Evolutionary conservation across 2,888 invertebrate genomes (phyloP).

Genomic region (Hypolimnas misippus): DNA sequence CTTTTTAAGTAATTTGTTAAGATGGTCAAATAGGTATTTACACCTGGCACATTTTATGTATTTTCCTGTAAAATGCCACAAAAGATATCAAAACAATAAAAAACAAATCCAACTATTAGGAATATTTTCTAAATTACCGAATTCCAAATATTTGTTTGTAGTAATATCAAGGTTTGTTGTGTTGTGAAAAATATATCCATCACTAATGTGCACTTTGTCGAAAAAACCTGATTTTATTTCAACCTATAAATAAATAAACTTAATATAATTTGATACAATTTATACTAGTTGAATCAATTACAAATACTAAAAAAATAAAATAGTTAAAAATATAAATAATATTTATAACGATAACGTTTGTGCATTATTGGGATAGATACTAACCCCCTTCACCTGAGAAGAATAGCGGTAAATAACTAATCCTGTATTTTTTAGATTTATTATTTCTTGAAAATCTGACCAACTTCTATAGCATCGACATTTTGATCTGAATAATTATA

Average conservation of each 20-base stretch:
- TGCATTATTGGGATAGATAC: too few species aligned
- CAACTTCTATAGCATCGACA: constrained; percentile 48
- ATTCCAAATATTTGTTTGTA: constrained; percentile 47
- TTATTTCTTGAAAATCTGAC: constrained; percentile 52
- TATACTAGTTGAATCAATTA: too few species aligned
- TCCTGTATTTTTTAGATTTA: constrained; percentile 51
- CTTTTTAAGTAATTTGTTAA: constrained; percentile 53
- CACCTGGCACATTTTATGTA: constrained; percentile 62
- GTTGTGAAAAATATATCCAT: constrained; percentile 56
- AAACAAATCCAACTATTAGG: neutral
- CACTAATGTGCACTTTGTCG: constrained; percentile 28
- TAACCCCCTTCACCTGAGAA: constrained; percentile 44
- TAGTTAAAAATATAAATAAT: too few species aligned
- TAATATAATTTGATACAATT: too few species aligned
- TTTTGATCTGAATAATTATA: constrained; percentile 32
- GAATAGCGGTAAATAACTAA: constrained; percentile 54
- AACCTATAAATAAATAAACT: constrained; percentile 18
- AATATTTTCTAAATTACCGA: constrained; percentile 47
- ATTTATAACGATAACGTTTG: too few species aligned
- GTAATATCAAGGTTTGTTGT: constrained; percentile 47
- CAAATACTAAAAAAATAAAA: too few species aligned
- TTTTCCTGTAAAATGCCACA: constrained; percentile 49
- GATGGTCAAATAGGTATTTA: constrained; percentile 54
- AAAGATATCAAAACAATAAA: neutral
- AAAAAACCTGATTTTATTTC: neutral